Percentiles rank a stretch among this genome's conserved stretches.
Evolutionary conservation across 2,113 vertebrate genomes (phyloP).

Genomic region (Ictidomys tridecemlineatus): DNA sequence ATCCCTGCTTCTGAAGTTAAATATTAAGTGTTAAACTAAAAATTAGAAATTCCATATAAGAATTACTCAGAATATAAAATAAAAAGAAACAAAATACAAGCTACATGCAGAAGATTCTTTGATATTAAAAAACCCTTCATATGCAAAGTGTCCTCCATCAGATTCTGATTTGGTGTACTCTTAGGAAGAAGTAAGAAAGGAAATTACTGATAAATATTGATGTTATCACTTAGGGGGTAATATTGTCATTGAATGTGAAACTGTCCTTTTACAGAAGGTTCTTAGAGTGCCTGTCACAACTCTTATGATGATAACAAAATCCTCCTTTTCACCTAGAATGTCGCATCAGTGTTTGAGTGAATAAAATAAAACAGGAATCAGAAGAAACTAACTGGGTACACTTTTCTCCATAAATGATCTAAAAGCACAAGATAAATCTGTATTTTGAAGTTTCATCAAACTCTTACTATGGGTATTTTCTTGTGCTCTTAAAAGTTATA

Average conservation of each 20-base stretch:
- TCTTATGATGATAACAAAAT: not conserved
- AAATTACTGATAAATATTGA: not conserved
- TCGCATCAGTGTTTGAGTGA: not conserved
- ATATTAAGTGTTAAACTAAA: constrained; percentile 33
- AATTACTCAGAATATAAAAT: constrained; percentile 12
- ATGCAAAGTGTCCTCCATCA: not conserved
- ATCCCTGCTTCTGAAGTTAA: constrained; percentile 50
- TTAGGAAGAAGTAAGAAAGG: constrained; percentile 14
- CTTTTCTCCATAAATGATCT: not conserved
- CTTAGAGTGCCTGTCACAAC: constrained; percentile 28
- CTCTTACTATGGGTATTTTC: not conserved
- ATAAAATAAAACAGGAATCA: not conserved
- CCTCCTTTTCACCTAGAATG: not conserved
- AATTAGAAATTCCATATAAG: constrained; percentile 9
- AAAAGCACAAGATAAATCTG: not conserved
- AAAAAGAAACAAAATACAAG: not conserved
- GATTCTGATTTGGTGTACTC: not conserved
- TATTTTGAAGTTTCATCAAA: constrained; percentile 5
- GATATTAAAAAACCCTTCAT: not conserved
- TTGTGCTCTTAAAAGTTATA: not conserved
- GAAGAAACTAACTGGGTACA: not conserved
- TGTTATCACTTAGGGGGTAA: not conserved
- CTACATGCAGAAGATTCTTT: not conserved
- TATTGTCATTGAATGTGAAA: not conserved
- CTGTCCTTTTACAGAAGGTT: not conserved